Evolutionary conservation across 2,888 invertebrate genomes (phyloP), one percentile per base, ranked within the genome.

Genomic region (Orchesellides sinensis): DNA sequence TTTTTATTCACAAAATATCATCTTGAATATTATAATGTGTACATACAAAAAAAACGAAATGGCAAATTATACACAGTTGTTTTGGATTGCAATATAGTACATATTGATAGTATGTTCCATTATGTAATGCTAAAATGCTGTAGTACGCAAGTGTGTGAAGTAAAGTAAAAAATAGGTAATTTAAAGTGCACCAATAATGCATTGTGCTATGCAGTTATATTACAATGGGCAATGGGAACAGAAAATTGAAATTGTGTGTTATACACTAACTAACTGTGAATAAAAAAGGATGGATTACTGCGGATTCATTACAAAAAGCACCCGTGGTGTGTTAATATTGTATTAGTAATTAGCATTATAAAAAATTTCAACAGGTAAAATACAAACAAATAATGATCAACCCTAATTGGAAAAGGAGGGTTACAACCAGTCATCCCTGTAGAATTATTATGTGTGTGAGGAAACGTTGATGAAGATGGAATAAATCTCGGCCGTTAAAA

Each of bases 1-100:
- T 6, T 40, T 63, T 19, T 63, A 63, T 21, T 61, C 40, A 63
- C 29, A 19, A 29, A 59, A 52, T 19, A n/a, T 52, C 21, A 14
- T n/a, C 10, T n/a, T 17, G 47, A 47, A 47, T 47, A 17, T n/a
- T 4, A n/a, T n/a, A n/a, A n/a, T n/a, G 12, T 69, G 21, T 52
- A 17, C 49, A 40, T 23, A 52, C 52, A 49, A 68, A 8, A 49
- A 12, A 10, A n/a, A 32, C 45, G n/a, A 25, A 5, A 63, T 32
- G 17, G n/a, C 49, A 47, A 10, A n/a, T 47, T n/a, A 47, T 21
- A 49, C 49, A 49, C 49, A 17, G 12, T 54, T 2, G 2, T 5
- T 54, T 32, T 32, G 32, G 10, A 32, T 40, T 40, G 40, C n/a
- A 5, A 40, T 40, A n/a, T 40, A 40, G n/a, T 40, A 40, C 40